Base-by-base conservation (phyloP, 1,140 invertebrate genomes). In the Diprion similis region DNA sequence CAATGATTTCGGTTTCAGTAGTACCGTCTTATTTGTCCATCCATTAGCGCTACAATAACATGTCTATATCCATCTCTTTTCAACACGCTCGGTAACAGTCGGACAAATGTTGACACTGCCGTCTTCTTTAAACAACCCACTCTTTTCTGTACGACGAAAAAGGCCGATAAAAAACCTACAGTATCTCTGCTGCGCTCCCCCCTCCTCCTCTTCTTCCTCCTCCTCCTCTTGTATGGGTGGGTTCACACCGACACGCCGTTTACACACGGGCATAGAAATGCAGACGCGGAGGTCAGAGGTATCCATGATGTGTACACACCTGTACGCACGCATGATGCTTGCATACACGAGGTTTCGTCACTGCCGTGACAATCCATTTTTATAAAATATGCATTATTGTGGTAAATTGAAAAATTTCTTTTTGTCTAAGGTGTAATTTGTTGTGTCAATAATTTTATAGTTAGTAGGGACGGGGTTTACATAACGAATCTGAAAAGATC, bases 31-130 rank as follows among this genome's bases (percentile, higher is more conserved):
- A 72, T 80, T 80, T 80, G 76, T 77, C 75, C 75, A 80, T 80
- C 79, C 79, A 78, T 80, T 80, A 78, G 77, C 78, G 78, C 77
- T 78, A 80, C 77, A 79, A 80, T 80, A 80, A 78, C 78, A 80
- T 77, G 73, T 68, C 18, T 68, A 45, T 45, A 18, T 68, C 37
- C 37, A 19, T 18, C 18, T 70, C 73, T 66, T 47, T 76, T 73
- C 69, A 19, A 59, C 68, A 68, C 47, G 72, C 72, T 76, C 46
- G n/a, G n/a, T 46, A 37, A 17, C 46, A 17, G 46, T 70, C 69
- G 69, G 19, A 17, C 46, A 17, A 37, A 45, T 70, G 46, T 70
- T 46, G 19, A 19, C 17, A 37, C 46, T n/a, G 13, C 37, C 24
- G 15, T 37, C 69, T 70, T 46, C 10, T 48, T 46, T 70, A 19